phyloP scores from a whole-genome alignment of 2,113 vertebrate species.

The Anseranas semipalmata region DNA sequence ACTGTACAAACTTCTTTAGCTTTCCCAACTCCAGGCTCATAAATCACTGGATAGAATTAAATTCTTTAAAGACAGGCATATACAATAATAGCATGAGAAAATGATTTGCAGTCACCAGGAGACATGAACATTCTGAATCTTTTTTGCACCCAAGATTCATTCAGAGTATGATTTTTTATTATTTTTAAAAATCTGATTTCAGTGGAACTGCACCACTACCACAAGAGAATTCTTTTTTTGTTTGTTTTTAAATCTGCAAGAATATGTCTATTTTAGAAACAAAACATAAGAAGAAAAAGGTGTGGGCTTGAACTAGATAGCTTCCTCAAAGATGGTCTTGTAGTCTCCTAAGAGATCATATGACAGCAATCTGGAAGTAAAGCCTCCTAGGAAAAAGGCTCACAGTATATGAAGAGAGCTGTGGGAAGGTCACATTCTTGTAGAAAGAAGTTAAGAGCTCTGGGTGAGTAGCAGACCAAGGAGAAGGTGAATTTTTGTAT shows the following conservation, averaged over 20 bases:
- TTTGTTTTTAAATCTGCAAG: background rate
- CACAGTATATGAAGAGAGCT: background rate
- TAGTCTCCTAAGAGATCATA: background rate
- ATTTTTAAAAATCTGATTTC: background rate
- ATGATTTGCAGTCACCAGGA: background rate
- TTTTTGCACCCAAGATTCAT: background rate
- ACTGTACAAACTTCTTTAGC: background rate
- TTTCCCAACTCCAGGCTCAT: background rate
- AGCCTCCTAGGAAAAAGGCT: background rate
- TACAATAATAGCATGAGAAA: background rate
- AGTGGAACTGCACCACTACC: background rate
- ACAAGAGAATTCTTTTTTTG: background rate
- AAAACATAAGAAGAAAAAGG: background rate
- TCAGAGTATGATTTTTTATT: background rate
- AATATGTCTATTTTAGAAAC: background rate
- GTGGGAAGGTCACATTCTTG: background rate
- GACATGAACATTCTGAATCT: background rate
- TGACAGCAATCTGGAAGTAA: background rate
- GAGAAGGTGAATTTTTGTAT: background rate
- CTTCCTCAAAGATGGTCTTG: background rate
- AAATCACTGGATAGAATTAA: background rate
- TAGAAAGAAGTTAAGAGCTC: background rate
- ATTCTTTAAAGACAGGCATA: background rate
- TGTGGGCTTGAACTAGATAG: background rate
- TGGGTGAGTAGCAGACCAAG: background rate